Base-by-base conservation (phyloP, 1,140 invertebrate species). In the Magallana angulata region DNA sequence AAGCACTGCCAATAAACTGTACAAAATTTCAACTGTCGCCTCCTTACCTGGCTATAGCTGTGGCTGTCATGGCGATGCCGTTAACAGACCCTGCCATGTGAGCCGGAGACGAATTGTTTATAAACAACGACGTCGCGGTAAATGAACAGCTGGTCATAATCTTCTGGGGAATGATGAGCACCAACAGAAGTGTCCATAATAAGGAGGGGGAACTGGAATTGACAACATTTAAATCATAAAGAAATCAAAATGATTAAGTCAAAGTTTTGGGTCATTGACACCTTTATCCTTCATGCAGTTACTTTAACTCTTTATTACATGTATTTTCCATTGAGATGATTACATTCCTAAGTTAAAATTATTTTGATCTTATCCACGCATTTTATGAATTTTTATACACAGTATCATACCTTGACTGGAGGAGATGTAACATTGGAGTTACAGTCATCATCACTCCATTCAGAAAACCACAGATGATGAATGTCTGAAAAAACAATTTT, bases 21-120 rank as follows among this genome's bases (percentile, higher is more conserved):
- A 12, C 6, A 62, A 80, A n/a, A 16, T 12, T 7, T 62, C 8
- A 24, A 24, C 24, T 24, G 24, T 0, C 1, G 5, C 14, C n/a
- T 12, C n/a, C 84, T 80, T 68, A 93, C 92, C 92, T 92, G 57
- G 87, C 84, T n/a, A 92, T 71, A 57, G 93, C 93, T 76, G 92
- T 93, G 64, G 87, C 68, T n/a, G 92, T 94, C 93, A 94, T 93
- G 6, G 91, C 92, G 0, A 94, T 88, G 18, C 93, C 93, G 84
- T 94, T 94, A 5, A 91, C 91, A 60, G 91, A 86, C 7, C 93
- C 93, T 18, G 92, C 92, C 12, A 91, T 80, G 7, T 90, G 84
- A 0, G 91, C 90, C 11, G 86, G 57, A n/a, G 91, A 91, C 12
- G 93, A 93, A 88, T 93, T 93, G 87, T 94, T 94, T 48, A 93